phyloP scores from a whole-genome alignment of 2,888 invertebrate genomes.

The Rhagonycha lutea region DNA sequence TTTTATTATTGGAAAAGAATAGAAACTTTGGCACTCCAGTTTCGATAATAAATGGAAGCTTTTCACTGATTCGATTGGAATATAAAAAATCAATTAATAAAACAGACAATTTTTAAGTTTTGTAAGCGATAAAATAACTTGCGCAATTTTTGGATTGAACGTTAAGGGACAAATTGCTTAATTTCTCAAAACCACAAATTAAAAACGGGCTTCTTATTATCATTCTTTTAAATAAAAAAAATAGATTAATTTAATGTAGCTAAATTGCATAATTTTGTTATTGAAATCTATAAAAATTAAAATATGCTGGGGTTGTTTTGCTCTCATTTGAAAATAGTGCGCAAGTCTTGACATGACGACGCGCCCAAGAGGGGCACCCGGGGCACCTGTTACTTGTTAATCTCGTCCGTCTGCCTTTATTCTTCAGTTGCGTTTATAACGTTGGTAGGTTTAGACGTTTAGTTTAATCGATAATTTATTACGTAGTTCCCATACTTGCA shows the following conservation, averaged over 20 bases:
- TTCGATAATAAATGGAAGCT: too few species aligned
- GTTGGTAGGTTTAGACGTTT: background rate
- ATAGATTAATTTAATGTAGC: background rate
- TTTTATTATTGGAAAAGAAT: too few species aligned
- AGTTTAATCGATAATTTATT: constrained; percentile 5
- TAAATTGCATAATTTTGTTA: background rate
- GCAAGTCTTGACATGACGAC: constrained; percentile 45
- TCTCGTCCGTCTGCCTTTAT: constrained; percentile 1
- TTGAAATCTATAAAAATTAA: background rate
- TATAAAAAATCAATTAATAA: too few species aligned
- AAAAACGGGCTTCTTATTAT: too few species aligned
- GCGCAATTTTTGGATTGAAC: too few species aligned
- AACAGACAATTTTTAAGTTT: too few species aligned
- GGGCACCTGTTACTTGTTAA: constrained; percentile 47
- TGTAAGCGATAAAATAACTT: too few species aligned
- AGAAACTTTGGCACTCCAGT: too few species aligned
- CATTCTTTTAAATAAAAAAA: background rate
- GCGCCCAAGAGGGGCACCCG: constrained; percentile 50
- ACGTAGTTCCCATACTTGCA: constrained; percentile 8
- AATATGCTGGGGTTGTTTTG: constrained; percentile 10
- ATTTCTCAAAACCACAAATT: background rate
- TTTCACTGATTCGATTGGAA: too few species aligned
- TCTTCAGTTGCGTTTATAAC: background rate
- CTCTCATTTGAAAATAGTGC: constrained; percentile 26
- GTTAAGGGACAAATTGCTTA: background rate